Evolutionary conservation across 2,113 vertebrate species (phyloP).

Genomic region (Corythaixoides concolor): DNA sequence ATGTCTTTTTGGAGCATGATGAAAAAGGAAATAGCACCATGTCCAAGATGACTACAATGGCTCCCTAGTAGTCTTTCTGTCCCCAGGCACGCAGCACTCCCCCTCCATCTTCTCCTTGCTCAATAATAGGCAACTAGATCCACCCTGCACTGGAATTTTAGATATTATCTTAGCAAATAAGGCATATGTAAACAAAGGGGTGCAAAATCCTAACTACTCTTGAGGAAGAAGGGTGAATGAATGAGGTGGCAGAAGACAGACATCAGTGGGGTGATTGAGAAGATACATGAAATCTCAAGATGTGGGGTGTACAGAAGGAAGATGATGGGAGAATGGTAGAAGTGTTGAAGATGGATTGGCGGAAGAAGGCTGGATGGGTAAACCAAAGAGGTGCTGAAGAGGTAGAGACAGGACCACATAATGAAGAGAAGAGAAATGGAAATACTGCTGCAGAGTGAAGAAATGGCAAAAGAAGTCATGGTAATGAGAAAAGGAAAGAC

Average conservation of each 20-base stretch:
- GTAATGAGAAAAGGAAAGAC: neutral
- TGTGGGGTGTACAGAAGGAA: neutral
- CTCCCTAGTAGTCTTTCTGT: neutral
- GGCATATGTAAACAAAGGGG: neutral
- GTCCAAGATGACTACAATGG: neutral
- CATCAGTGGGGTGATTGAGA: neutral
- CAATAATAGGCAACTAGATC: neutral
- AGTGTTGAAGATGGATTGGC: neutral
- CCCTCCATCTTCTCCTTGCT: neutral
- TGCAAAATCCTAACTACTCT: neutral
- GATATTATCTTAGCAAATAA: neutral
- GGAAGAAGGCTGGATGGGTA: neutral
- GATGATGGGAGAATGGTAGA: neutral
- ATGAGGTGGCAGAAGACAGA: neutral
- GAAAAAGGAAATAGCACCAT: neutral
- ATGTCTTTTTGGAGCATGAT: neutral
- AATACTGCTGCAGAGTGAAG: neutral
- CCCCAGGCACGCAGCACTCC: neutral
- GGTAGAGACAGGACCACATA: neutral
- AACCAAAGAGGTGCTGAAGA: neutral
- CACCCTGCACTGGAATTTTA: constrained; percentile 11
- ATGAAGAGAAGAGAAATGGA: neutral
- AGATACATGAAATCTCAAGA: neutral
- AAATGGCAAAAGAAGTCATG: neutral
- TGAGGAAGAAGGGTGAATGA: neutral